Percentiles rank a stretch among this genome's conserved stretches.
Conservation (phyloP, 2,888 invertebrate genomes). For the Pilophorus perplexus region DNA sequence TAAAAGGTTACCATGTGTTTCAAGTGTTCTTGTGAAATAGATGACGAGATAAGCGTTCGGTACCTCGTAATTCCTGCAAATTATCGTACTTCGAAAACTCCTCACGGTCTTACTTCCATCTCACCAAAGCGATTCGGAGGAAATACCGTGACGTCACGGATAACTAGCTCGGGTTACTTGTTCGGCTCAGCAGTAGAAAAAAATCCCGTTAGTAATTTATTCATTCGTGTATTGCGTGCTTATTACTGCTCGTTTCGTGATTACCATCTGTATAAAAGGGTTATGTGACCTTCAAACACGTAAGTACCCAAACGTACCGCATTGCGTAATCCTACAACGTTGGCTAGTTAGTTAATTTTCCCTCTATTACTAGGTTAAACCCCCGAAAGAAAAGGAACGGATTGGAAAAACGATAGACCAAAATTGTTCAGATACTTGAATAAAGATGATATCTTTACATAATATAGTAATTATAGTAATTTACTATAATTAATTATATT, state of each 20-base stretch:
- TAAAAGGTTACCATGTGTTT: too few species aligned
- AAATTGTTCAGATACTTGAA: too few species aligned
- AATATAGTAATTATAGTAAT: too few species aligned
- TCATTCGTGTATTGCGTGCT: slow-evolving; percentile 34
- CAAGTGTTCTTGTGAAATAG: too few species aligned
- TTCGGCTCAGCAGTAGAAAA: slow-evolving; percentile 6
- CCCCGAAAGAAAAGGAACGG: too few species aligned
- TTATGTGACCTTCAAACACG: slow-evolving; percentile 32
- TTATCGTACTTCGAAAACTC: slow-evolving; percentile 9
- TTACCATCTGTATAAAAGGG: slow-evolving; percentile 22
- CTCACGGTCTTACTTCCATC: neutral
- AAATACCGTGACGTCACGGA: slow-evolving; percentile 33
- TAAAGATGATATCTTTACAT: too few species aligned
- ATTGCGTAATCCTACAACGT: slow-evolving; percentile 27
- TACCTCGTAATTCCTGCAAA: slow-evolving; percentile 9
- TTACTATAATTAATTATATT: too few species aligned
- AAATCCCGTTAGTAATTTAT: slow-evolving; percentile 27
- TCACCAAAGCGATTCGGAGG: neutral
- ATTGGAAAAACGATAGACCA: too few species aligned
- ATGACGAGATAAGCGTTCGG: too few species aligned
- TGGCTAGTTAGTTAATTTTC: too few species aligned
- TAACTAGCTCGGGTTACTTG: slow-evolving; percentile 8
- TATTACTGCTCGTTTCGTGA: slow-evolving; percentile 29
- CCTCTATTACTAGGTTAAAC: too few species aligned
- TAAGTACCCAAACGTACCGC: slow-evolving; percentile 32